Evolutionary conservation across 2,888 invertebrate genomes (phyloP).

Genomic region (Zootermopsis nevadensis): DNA sequence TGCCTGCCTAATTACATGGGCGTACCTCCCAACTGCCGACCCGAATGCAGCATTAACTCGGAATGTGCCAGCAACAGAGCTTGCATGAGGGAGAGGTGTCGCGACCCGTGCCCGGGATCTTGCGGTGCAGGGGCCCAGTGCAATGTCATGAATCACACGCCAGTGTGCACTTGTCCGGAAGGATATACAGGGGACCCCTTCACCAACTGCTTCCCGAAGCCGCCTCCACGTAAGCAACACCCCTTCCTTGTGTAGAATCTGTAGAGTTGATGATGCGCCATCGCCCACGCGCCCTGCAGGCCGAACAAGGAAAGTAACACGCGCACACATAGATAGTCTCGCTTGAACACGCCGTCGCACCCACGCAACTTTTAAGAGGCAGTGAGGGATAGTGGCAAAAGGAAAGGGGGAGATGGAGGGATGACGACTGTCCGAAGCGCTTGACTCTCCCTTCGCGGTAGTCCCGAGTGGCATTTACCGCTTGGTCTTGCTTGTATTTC

Average conservation of each 20-base stretch:
- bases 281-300: neutral
- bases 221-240: constrained; percentile 66
- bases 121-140: constrained; percentile 81
- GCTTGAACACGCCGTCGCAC: neutral
- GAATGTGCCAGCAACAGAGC: constrained; percentile 79
- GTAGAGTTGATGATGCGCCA: constrained; percentile 18
- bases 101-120: constrained; percentile 81
- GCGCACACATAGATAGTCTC: neutral
- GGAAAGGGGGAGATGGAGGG: no score
- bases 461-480: neutral
- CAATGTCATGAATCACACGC: constrained; percentile 79
- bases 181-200: constrained; percentile 84
- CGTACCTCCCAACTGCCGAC: constrained; percentile 70
- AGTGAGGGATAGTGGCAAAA: neutral
- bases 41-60: constrained; percentile 79
- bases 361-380: no score
- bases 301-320: neutral
- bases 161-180: constrained; percentile 78
- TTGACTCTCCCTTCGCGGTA: neutral
- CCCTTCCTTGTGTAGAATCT: neutral
- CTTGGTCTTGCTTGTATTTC: constrained; percentile 22
- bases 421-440: neutral
- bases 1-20: constrained; percentile 61
- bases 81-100: constrained; percentile 78
- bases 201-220: constrained; percentile 72